phyloP scores from a whole-genome alignment of 2,113 vertebrate genomes.

The Apistogramma diplotaenia region DNA sequence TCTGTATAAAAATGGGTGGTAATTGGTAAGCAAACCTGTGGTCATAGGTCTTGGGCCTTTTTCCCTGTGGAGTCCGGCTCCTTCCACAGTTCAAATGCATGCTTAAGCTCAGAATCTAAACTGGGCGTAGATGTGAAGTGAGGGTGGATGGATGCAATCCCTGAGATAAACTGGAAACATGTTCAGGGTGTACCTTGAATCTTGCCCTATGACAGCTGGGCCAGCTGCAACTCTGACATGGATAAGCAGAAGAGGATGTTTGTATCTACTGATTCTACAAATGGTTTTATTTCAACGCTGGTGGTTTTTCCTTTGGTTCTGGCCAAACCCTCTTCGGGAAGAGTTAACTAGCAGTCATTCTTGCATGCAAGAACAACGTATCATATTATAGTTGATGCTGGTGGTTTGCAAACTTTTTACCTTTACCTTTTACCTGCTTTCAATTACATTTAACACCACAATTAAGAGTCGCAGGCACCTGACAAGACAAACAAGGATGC shows the following conservation, averaged over 20 bases:
- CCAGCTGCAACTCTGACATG: accelerated
- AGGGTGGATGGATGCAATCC: background rate
- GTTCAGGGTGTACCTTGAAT: background rate
- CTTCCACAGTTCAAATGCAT: background rate
- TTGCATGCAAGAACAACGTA: background rate
- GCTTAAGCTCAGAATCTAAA: background rate
- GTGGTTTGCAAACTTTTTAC: background rate
- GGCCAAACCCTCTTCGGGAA: background rate
- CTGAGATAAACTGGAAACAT: accelerated
- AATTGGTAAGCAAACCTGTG: background rate
- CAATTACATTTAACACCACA: background rate
- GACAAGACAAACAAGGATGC: background rate
- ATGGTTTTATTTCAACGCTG: background rate
- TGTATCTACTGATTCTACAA: background rate
- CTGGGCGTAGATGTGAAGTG: background rate
- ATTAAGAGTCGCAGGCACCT: background rate
- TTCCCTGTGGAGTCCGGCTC: accelerated
- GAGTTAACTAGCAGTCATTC: background rate
- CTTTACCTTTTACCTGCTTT: no score
- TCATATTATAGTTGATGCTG: background rate
- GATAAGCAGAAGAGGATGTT: no score
- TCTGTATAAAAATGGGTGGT: background rate
- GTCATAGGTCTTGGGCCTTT: background rate
- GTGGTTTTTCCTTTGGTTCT: background rate
- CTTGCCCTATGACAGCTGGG: background rate